phyloP scores from a whole-genome alignment of 2,797 vertebrate species.

The Acropternis orthonyx region DNA sequence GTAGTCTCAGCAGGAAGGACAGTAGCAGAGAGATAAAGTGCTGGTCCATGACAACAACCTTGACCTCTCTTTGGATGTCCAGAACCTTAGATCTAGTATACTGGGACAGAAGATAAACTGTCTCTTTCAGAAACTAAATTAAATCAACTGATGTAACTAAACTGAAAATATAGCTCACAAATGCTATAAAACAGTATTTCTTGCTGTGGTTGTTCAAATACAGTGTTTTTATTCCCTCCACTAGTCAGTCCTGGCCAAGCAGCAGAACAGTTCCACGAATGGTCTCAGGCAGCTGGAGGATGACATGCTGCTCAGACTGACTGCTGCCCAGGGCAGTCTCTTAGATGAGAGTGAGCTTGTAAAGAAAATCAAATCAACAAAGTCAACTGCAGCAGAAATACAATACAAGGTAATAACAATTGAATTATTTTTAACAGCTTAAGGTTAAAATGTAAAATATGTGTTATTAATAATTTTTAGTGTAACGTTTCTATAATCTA shows the following conservation, averaged over 20 bases:
- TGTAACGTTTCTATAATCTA: neutral
- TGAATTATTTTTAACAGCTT: neutral
- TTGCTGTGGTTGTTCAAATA: neutral
- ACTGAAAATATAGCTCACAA: neutral
- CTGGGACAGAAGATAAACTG: neutral
- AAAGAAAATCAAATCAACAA: slow-evolving; percentile 83
- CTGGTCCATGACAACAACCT: accelerated
- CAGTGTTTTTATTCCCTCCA: neutral
- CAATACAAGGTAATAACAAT: slow-evolving; percentile 74
- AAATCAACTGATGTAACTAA: neutral
- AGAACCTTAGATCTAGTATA: neutral
- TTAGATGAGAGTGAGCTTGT: slow-evolving; percentile 80
- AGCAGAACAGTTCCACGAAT: slow-evolving; percentile 85
- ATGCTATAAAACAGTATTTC: neutral
- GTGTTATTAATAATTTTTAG: neutral
- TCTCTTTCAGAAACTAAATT: neutral
- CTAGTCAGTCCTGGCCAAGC: slow-evolving; percentile 79
- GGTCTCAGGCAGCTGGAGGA: slow-evolving; percentile 83
- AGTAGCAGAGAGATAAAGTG: neutral
- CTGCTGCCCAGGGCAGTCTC: slow-evolving; percentile 80
- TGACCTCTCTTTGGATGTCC: neutral
- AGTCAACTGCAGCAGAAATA: slow-evolving; percentile 79
- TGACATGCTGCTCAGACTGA: slow-evolving; percentile 81
- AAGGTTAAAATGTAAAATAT: neutral
- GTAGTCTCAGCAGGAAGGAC: neutral